Evolutionary conservation across 2,888 invertebrate species (phyloP).

Genomic region (Eilema griseolum): DNA sequence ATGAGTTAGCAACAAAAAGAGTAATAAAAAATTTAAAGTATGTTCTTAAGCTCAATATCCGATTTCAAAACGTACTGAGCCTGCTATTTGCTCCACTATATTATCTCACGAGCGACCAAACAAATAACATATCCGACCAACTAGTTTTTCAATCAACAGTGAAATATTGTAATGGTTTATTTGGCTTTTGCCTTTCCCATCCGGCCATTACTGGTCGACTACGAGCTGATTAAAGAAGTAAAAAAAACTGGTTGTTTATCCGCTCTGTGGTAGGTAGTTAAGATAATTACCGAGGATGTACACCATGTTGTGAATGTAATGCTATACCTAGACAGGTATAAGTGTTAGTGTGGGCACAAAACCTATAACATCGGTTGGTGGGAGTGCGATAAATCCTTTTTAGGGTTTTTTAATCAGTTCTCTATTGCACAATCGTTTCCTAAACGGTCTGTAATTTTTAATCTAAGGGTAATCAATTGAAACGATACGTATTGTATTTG

Average conservation of each 20-base stretch:
- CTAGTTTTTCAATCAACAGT: conserved; percentile 25
- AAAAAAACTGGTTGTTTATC: conserved; percentile 23
- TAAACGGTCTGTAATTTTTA: background rate
- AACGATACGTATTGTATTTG: background rate
- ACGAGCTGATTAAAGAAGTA: conserved; percentile 28
- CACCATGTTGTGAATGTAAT: conserved; percentile 10
- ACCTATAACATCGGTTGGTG: background rate
- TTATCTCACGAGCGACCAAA: background rate
- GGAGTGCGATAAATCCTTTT: conserved; percentile 1
- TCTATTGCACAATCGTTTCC: background rate
- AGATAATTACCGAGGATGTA: conserved; percentile 25
- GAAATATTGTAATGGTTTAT: conserved; percentile 27
- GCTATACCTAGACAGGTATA: background rate
- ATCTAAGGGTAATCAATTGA: background rate
- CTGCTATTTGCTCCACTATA: background rate
- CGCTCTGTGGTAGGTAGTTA: conserved; percentile 33
- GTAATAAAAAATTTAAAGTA: background rate
- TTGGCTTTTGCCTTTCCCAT: conserved; percentile 39
- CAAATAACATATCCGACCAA: conserved; percentile 1
- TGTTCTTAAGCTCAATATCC: background rate
- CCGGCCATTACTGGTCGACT: conserved; percentile 34
- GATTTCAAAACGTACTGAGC: background rate
- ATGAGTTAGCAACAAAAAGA: background rate
- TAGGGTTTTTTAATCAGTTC: background rate
- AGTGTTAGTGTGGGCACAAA: background rate